Evolutionary conservation across 2,888 invertebrate species (phyloP).

Genomic region (Criorhina ranunculi): DNA sequence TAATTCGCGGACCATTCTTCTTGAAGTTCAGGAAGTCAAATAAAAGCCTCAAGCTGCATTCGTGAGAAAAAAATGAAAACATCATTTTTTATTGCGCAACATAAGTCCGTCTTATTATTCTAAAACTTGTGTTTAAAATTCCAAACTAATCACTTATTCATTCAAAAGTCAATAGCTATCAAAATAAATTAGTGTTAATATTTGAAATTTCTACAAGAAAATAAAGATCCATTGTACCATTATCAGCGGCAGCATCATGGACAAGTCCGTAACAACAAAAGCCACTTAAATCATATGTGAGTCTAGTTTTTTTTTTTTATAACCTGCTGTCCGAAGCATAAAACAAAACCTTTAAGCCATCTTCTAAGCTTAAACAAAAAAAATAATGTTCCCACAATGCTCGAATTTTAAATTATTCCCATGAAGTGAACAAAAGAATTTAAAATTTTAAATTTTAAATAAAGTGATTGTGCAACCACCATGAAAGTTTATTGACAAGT

Average conservation of each 20-base stretch:
- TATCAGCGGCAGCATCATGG: conserved; percentile 29
- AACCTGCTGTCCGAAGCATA: conserved; percentile 6
- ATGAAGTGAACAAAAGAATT: conserved; percentile 59
- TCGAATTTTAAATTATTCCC: conserved; percentile 15
- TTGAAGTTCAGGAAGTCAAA: no score
- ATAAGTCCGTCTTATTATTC: neutral
- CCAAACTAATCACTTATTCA: neutral
- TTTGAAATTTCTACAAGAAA: conserved; percentile 13
- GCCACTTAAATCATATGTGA: conserved; percentile 37
- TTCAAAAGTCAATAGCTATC: conserved; percentile 28
- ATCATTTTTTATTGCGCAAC: neutral
- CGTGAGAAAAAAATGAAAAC: neutral
- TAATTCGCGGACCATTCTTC: no score
- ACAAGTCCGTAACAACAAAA: conserved; percentile 50
- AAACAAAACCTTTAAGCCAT: conserved; percentile 19
- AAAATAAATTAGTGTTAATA: conserved; percentile 36
- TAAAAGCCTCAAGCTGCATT: neutral
- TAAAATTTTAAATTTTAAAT: conserved; percentile 60
- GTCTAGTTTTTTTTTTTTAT: conserved; percentile 17
- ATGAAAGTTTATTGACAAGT: conserved; percentile 50
- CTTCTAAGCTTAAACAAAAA: neutral
- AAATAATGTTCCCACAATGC: conserved; percentile 39
- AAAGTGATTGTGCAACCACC: conserved; percentile 55
- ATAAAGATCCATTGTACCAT: conserved; percentile 17
- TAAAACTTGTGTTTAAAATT: conserved; percentile 22